phyloP scores from a whole-genome alignment of 2,113 vertebrate genomes.

The Scomber scombrus region DNA sequence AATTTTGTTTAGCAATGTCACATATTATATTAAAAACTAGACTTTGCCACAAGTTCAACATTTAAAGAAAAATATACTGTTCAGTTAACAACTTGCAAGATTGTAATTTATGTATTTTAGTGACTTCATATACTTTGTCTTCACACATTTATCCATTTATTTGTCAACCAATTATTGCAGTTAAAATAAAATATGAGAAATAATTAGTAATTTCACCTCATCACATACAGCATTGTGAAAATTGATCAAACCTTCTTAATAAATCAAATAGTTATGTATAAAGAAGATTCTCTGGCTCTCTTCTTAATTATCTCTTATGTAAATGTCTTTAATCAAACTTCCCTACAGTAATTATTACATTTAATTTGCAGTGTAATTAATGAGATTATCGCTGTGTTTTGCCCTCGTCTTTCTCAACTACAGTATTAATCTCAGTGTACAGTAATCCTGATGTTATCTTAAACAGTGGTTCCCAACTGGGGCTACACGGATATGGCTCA shows the following conservation, averaged over 20 bases:
- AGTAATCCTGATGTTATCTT: conserved; percentile 59
- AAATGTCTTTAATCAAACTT: conserved; percentile 17
- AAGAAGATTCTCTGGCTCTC: neutral
- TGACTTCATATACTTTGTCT: no score
- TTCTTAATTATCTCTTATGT: neutral
- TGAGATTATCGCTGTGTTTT: conserved; percentile 50
- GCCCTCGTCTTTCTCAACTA: conserved; percentile 10
- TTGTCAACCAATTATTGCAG: no score
- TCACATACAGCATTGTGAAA: neutral
- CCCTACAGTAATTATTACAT: conserved; percentile 23
- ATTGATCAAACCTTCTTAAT: neutral
- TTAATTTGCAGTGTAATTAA: conserved; percentile 60
- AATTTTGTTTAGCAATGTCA: no score
- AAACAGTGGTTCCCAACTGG: no score
- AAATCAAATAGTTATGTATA: neutral
- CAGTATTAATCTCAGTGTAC: conserved; percentile 28
- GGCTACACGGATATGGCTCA: no score
- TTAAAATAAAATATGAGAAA: neutral
- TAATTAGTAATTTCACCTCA: neutral
- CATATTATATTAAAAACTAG: no score
- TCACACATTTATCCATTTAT: no score
- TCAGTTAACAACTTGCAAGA: no score
- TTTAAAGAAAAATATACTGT: no score
- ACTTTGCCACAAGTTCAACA: no score
- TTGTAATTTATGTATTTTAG: no score